These are phyloP conservation scores for Agrochola lota DNA, from an alignment of 2,888 invertebrate genomes.

Conservation along the genomic window DNA sequence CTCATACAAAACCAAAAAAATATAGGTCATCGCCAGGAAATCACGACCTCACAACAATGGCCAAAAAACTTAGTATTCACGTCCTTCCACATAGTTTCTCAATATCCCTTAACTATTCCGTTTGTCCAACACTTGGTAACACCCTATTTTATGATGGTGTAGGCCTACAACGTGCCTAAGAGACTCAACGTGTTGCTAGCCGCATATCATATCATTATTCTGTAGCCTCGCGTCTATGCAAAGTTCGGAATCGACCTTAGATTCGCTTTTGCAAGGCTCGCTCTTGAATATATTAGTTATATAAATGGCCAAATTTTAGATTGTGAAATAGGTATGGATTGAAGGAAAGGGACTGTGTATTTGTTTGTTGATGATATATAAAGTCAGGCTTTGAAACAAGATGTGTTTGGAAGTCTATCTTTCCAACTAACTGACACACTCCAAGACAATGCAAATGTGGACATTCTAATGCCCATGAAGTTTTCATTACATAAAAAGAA, in stretches of 20 bases:
- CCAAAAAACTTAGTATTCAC: conserved; percentile 54
- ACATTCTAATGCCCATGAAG: not conserved
- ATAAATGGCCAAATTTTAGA: conserved; percentile 49
- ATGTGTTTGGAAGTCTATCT: not conserved
- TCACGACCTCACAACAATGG: conserved; percentile 53
- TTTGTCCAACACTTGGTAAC: conserved; percentile 30
- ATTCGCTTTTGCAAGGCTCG: conserved; percentile 54
- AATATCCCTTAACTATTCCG: conserved; percentile 49
- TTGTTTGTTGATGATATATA: conserved; percentile 10
- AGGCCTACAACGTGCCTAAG: conserved; percentile 44
- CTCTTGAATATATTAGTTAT: conserved; percentile 66
- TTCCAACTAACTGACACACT: not conserved
- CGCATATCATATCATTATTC: conserved; percentile 43
- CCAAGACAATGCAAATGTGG: not conserved
- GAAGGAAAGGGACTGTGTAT: not conserved
- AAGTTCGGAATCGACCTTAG: conserved; percentile 66
- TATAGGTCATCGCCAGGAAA: conserved; percentile 59
- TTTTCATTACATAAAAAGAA: not conserved
- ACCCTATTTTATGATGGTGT: conserved; percentile 27
- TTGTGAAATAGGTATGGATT: conserved; percentile 21
- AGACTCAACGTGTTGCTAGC: conserved; percentile 32
- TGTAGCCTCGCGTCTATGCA: conserved; percentile 61
- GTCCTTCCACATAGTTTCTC: conserved; percentile 35
- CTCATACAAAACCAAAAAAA: conserved; percentile 8
- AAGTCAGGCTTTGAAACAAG: not conserved